phyloP scores from a whole-genome alignment of 1,140 invertebrate genomes.

The Brachionus paranguensis region DNA sequence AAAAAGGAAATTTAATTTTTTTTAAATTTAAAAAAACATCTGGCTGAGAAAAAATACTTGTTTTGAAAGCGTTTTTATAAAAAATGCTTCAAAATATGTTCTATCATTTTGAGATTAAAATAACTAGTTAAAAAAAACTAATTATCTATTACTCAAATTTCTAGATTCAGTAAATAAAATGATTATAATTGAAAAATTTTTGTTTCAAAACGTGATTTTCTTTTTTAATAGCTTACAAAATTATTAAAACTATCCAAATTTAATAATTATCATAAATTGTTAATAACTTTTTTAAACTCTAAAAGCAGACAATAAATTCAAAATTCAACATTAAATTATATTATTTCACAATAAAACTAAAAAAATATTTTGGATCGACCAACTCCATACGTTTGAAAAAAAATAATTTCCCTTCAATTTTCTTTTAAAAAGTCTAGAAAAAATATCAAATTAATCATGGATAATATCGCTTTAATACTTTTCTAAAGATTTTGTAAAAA shows the following conservation, averaged over 20 bases:
- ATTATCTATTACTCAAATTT: not conserved
- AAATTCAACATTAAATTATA: too few relatives aligned
- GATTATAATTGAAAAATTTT: not conserved
- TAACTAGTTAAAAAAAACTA: not conserved
- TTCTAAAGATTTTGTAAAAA: too few relatives aligned
- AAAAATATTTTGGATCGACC: too few relatives aligned
- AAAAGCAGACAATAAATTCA: too few relatives aligned
- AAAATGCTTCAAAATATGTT: not conserved
- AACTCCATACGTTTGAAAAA: too few relatives aligned
- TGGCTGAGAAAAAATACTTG: not conserved
- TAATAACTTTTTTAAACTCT: too few relatives aligned
- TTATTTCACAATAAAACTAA: too few relatives aligned
- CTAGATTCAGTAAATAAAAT: not conserved
- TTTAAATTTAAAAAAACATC: not conserved
- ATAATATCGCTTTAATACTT: too few relatives aligned
- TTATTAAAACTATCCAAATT: not conserved
- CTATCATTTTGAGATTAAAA: not conserved
- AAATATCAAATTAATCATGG: too few relatives aligned
- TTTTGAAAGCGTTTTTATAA: not conserved
- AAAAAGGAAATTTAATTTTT: not conserved
- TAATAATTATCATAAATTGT: too few relatives aligned
- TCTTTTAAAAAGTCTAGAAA: too few relatives aligned
- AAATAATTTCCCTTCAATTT: too few relatives aligned
- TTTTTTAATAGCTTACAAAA: not conserved
- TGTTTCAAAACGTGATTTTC: not conserved